phyloP scores from a whole-genome alignment of 2,888 invertebrate genomes.

The Axea sp. region DNA sequence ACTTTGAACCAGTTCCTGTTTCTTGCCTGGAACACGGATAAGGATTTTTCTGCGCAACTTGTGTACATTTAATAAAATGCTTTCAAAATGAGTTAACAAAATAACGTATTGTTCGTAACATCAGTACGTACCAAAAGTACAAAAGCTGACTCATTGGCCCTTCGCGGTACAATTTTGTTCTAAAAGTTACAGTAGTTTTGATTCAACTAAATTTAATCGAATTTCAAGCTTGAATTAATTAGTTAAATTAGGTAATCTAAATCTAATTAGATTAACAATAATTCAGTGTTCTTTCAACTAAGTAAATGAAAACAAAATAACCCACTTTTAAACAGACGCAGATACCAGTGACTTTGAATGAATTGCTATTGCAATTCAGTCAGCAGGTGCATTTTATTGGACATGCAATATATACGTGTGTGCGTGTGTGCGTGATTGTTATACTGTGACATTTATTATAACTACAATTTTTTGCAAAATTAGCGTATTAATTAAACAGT shows the following conservation, averaged over 20 bases:
- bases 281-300: conserved; percentile 5
- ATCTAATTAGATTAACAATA: conserved; percentile 23
- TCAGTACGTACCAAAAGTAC: too few relatives aligned
- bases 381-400: too few relatives aligned
- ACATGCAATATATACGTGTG: too few relatives aligned
- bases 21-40: background rate
- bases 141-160: background rate
- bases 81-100: too few relatives aligned
- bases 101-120: too few relatives aligned
- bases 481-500: too few relatives aligned
- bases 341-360: too few relatives aligned
- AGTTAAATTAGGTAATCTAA: conserved; percentile 16
- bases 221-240: conserved; percentile 23
- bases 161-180: background rate
- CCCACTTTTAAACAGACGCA: too few relatives aligned
- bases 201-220: conserved; percentile 16
- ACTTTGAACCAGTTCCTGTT: background rate
- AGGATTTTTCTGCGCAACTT: background rate
- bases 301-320: conserved; percentile 18
- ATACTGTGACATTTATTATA: too few relatives aligned
- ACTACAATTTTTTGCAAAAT: too few relatives aligned
- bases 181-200: background rate
- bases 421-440: too few relatives aligned
- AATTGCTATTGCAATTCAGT: background rate
- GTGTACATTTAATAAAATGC: too few relatives aligned